Conservation (phyloP, 1,140 invertebrate species). For the Ceratitis capitata region DNA sequence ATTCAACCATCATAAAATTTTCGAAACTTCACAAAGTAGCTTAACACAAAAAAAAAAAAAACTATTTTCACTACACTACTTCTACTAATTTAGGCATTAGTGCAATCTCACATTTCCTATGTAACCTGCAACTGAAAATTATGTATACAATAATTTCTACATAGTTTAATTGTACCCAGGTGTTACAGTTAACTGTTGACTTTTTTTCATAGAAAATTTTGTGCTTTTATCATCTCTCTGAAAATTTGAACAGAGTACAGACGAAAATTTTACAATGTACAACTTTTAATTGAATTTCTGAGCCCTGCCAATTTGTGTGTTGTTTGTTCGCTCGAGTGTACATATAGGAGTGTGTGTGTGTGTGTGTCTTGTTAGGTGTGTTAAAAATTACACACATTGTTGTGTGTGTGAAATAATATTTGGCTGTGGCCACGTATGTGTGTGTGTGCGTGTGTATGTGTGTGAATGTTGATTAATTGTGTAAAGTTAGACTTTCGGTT, state of each 20-base stretch:
- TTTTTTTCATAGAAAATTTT: background rate
- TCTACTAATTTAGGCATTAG: background rate
- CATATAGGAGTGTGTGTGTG: background rate
- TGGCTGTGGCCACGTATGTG: background rate
- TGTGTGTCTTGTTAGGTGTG: no score
- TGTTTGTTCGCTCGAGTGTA: background rate
- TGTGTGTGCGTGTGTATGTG: background rate
- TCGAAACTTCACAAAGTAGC: no score
- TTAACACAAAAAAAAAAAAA: no score
- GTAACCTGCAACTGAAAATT: background rate
- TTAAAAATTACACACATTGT: no score
- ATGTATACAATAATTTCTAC: background rate
- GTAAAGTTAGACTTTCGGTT: background rate
- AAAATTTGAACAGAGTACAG: no score
- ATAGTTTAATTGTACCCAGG: slow-evolving; percentile 25
- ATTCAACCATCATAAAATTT: no score
- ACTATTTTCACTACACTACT: background rate
- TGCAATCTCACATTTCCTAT: background rate
- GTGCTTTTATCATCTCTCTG: no score
- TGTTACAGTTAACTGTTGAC: background rate
- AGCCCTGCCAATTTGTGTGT: background rate
- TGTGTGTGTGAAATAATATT: no score
- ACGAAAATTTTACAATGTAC: background rate
- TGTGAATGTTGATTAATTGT: background rate
- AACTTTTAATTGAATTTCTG: slow-evolving; percentile 33